Evolutionary conservation across 2,113 vertebrate species (phyloP).

Genomic region (Oceanites oceanicus): DNA sequence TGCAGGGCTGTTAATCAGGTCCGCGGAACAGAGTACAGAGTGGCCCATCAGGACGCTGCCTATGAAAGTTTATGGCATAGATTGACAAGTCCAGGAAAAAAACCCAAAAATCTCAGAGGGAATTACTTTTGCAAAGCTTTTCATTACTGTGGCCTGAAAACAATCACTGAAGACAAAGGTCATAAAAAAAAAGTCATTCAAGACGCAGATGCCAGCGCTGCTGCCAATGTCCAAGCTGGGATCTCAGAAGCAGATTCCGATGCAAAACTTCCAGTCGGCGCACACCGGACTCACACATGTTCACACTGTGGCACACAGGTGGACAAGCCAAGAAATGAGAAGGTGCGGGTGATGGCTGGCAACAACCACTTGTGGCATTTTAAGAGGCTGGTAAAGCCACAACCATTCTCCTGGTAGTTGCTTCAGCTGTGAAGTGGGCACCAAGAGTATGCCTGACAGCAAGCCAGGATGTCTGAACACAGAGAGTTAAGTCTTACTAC

Average conservation of each 20-base stretch:
- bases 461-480: background rate
- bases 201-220: background rate
- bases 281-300: background rate
- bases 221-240: background rate
- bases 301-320: background rate
- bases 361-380: background rate
- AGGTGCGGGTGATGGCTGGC: background rate
- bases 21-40: background rate
- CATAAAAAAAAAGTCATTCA: background rate
- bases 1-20: background rate
- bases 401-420: background rate
- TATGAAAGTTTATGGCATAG: background rate
- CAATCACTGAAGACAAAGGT: background rate
- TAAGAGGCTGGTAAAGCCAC: background rate
- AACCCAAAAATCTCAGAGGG: background rate
- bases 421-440: background rate
- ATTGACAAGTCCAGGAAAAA: background rate
- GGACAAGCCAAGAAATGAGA: background rate
- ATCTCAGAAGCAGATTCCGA: background rate
- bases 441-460: background rate
- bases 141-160: background rate
- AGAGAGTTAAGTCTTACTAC: background rate
- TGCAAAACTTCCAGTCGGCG: background rate
- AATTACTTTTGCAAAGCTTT: background rate
- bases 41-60: background rate